Percentiles rank a stretch among this genome's conserved stretches.
phyloP scores from a whole-genome alignment of 2,113 vertebrate species.

The Corythaeola cristata region DNA sequence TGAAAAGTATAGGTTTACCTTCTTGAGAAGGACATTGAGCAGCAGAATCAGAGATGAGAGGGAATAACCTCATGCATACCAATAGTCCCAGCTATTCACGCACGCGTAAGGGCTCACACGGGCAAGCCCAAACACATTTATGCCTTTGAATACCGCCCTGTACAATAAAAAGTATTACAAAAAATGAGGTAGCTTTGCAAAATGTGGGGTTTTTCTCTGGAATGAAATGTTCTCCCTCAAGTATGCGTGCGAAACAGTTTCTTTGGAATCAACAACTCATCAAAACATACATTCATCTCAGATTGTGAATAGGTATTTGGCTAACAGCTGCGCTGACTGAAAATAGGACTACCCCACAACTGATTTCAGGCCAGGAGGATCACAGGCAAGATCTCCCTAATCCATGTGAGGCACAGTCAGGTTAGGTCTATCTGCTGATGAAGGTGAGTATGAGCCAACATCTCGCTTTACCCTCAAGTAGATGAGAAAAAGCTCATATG shows the following conservation, averaged over 20 bases:
- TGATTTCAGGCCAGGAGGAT: background rate
- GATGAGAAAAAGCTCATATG: background rate
- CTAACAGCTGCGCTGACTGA: background rate
- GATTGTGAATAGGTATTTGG: background rate
- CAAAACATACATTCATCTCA: background rate
- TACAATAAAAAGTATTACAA: background rate
- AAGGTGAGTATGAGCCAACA: background rate
- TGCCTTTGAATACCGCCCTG: background rate
- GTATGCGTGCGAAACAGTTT: background rate
- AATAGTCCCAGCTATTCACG: background rate
- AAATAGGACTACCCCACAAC: background rate
- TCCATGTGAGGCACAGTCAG: background rate
- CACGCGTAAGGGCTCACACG: background rate
- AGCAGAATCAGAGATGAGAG: background rate
- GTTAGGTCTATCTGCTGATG: background rate
- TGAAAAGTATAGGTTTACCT: background rate
- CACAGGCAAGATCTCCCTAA: background rate
- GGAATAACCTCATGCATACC: background rate
- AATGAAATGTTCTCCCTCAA: background rate
- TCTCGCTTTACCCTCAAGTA: background rate
- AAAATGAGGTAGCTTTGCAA: background rate
- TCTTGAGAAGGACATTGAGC: background rate
- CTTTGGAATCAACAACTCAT: background rate
- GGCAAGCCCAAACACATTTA: background rate
- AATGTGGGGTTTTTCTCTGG: background rate